Conservation (phyloP, 1,140 invertebrate genomes). For the Drosophila nigromelanica region DNA sequence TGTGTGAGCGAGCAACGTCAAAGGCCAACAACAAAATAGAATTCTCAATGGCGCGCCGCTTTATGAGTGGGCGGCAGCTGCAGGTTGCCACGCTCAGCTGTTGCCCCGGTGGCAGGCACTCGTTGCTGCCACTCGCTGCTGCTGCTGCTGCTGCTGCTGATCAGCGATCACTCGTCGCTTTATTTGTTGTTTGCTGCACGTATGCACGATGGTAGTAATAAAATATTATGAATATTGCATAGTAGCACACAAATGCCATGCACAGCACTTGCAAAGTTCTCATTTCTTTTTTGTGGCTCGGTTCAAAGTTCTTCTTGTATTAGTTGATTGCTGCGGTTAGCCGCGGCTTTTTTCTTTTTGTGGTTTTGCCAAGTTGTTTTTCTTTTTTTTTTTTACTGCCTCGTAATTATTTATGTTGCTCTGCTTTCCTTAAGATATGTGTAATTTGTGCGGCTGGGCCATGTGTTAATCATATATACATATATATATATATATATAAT, state of each 20-base stretch:
- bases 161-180: slow-evolving; percentile 11
- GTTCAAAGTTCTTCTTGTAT: slow-evolving; percentile 14
- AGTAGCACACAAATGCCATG: slow-evolving; percentile 64
- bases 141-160: slow-evolving; percentile 3
- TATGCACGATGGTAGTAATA: slow-evolving; percentile 74
- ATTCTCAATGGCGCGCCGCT: slow-evolving; percentile 67
- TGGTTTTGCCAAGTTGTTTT: slow-evolving; percentile 45
- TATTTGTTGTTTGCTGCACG: slow-evolving; percentile 31
- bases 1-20: slow-evolving; percentile 55
- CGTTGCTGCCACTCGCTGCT: neutral
- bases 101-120: slow-evolving; percentile 30
- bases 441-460: slow-evolving; percentile 52
- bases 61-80: slow-evolving; percentile 55
- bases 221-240: slow-evolving; percentile 70
- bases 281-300: slow-evolving; percentile 44
- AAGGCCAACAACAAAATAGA: slow-evolving; percentile 43
- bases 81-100: slow-evolving; percentile 52
- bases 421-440: slow-evolving; percentile 35
- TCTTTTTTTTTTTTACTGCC: slow-evolving; percentile 49
- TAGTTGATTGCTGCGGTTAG: slow-evolving; percentile 22
- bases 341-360: slow-evolving; percentile 18
- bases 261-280: slow-evolving; percentile 65
- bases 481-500: slow-evolving; percentile 10
- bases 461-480: slow-evolving; percentile 53
- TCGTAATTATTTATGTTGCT: slow-evolving; percentile 35